Evolutionary conservation across 2,888 invertebrate species (phyloP), one percentile per base, ranked within the genome.

Genomic region (Mechanitis messenoides): DNA sequence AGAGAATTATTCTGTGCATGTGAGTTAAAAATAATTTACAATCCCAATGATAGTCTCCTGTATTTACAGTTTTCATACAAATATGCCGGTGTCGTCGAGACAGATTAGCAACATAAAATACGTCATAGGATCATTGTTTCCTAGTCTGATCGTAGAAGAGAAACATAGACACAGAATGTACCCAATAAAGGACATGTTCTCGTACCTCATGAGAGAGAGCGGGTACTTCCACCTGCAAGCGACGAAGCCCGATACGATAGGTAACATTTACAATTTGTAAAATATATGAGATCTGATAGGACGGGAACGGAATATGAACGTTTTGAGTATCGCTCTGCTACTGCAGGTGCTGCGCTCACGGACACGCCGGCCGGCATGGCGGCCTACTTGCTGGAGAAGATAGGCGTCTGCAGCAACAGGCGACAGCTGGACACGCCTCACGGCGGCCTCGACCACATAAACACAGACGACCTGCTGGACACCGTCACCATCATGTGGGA

Each of bases 321-420:
- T 1, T 20, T 20, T 20, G 20, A 20, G 20, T 20, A 20, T 20
- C 20, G 20, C 20, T 20, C 20, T 20, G 20, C 20, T 20, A 46
- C 33, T 56, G 12, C 31, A 45, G 42, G 95, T 31, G 91, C 92
- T 3, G 94, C 91, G 0, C 76, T 97, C 64, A 87, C 91, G 7
- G 94, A 96, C 72, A 94, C 95, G 0, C 98, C 98, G 0, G 91
- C 93, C 0, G 97, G 96, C 0, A 82, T 98, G 68, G 97, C 97
- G 2, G 95, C 94, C 0, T 98, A 97, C 74, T 92, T 97, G 54
- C 85, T 98, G 68, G 98, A 98, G 77, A 98, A 98, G 84, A 97
- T 97, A 80, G 92, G 89, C 76, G 92, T 74, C 61, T 94, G 84
- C 93, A 95, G 84, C 85, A 95, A 86, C 85, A 93, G 74, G 3